These are phyloP conservation scores for Tupaia chinensis DNA, from an alignment of 2,113 vertebrate genomes.

Conservation along the genomic window DNA sequence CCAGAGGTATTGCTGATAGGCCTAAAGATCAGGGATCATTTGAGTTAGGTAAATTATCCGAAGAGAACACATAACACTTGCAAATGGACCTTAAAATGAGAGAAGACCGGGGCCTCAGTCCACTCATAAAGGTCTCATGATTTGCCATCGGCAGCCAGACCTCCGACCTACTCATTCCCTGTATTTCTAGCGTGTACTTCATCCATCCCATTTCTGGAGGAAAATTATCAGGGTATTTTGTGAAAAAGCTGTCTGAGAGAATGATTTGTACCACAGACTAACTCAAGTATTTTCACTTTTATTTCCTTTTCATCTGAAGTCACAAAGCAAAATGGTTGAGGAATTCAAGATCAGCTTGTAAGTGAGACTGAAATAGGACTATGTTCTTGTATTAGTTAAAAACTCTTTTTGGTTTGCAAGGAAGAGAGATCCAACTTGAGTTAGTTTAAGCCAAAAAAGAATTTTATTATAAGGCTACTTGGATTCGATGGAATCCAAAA, in stretches of 20 bases:
- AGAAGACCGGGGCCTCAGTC: neutral
- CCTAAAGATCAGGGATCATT: neutral
- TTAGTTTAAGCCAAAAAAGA: constrained; percentile 66
- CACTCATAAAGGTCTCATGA: neutral
- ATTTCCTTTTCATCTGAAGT: constrained; percentile 29
- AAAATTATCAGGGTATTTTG: neutral
- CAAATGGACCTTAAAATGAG: neutral
- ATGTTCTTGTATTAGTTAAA: constrained; percentile 69
- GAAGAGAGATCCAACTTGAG: constrained; percentile 76
- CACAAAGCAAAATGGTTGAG: constrained; percentile 60
- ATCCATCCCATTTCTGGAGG: neutral
- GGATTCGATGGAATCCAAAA: constrained; percentile 66
- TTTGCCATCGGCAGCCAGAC: neutral
- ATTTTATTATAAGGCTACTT: constrained; percentile 70
- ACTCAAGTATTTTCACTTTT: constrained; percentile 52
- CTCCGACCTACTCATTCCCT: neutral
- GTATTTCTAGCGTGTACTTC: neutral
- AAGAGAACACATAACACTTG: neutral
- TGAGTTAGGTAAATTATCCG: neutral
- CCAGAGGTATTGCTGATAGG: neutral
- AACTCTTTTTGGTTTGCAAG: constrained; percentile 60
- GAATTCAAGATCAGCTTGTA: constrained; percentile 57
- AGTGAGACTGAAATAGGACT: constrained; percentile 62
- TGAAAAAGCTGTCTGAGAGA: neutral
- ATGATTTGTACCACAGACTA: constrained; percentile 28